Conservation (phyloP, 1,140 invertebrate species). For the Drosophila equinoxialis region DNA sequence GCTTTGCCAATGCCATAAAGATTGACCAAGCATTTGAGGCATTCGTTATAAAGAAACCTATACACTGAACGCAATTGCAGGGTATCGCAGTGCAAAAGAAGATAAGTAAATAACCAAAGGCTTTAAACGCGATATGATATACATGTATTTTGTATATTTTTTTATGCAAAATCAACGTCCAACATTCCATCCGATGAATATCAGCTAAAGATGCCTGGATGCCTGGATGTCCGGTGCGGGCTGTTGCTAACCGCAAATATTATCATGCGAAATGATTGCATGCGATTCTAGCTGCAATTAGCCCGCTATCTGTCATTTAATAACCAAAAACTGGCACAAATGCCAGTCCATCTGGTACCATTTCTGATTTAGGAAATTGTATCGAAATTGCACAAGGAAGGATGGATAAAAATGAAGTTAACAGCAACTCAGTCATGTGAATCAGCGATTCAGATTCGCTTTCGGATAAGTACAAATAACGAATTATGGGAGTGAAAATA, state of each 20-base stretch:
- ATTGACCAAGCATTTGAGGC: not conserved
- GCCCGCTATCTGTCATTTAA: constrained; percentile 3
- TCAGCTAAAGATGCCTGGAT: too few species aligned
- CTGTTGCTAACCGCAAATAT: not conserved
- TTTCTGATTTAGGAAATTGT: not conserved
- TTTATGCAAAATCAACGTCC: constrained; percentile 12
- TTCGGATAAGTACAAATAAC: constrained; percentile 25
- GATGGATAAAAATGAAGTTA: constrained; percentile 15
- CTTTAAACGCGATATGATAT: constrained; percentile 8
- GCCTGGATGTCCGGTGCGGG: too few species aligned
- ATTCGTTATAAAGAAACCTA: not conserved
- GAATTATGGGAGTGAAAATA: constrained; percentile 15
- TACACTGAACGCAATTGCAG: not conserved
- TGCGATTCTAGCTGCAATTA: constrained; percentile 8
- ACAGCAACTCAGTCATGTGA: constrained; percentile 22
- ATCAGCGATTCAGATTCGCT: constrained; percentile 18
- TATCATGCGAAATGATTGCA: not conserved
- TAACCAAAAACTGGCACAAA: constrained; percentile 4
- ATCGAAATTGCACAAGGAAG: not conserved
- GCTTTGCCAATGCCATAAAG: too few species aligned
- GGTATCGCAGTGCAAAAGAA: not conserved
- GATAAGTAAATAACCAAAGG: constrained; percentile 18
- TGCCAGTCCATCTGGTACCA: not conserved
- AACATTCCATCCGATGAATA: constrained; percentile 3
- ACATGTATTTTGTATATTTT: not conserved